Evolutionary conservation across 2,113 vertebrate genomes (phyloP), one percentile per base, ranked within the genome.

Genomic region (Ochotona curzoniae): DNA sequence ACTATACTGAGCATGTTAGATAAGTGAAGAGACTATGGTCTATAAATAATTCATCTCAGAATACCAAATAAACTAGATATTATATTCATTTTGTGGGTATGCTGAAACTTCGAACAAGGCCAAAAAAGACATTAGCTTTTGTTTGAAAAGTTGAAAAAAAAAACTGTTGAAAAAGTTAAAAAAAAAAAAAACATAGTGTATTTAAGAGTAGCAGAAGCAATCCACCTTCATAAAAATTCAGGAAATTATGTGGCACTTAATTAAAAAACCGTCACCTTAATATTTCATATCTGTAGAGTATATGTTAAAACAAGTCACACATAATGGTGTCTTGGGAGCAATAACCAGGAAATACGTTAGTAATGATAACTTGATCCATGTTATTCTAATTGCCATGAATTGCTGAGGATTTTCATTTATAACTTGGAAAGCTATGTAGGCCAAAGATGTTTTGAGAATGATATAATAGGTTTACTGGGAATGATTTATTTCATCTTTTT

Each of bases 1-100:
- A 76, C 5, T 26, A 78, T 47, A 87, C 1, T 64, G 26, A 70
- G 14, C 26, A 64, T 70, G 4, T 92, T 20, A 28, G 75, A 12
- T 60, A 28, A 3, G 3, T 93, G 51, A 60, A 69, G 12, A 67
- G 83, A 80, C 30, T 90, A 32, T 60, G n/a, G 35, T 21, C 60
- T 89, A 25, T 61, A 66, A 90, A 71, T 86, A 87, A 90, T 95
- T 94, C 51, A 80, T 80, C 5, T n/a, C 8, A 66, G 47, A 17
- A 76, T 12, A 88, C 60, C 38, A 26, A 91, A 25, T 75, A 49
- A 66, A 61, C n/a, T 73, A 86, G 26, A 21, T 20, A 69, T 87
- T 74, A 87, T 35, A 11, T 5, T 8, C 18, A 70, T 60, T 87
- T 79, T 79, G 81, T 79, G 54, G 35, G 66, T 7, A 17, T 49